Base-by-base conservation (phyloP, 2,797 vertebrate genomes). In the Urophycis tenuis region DNA sequence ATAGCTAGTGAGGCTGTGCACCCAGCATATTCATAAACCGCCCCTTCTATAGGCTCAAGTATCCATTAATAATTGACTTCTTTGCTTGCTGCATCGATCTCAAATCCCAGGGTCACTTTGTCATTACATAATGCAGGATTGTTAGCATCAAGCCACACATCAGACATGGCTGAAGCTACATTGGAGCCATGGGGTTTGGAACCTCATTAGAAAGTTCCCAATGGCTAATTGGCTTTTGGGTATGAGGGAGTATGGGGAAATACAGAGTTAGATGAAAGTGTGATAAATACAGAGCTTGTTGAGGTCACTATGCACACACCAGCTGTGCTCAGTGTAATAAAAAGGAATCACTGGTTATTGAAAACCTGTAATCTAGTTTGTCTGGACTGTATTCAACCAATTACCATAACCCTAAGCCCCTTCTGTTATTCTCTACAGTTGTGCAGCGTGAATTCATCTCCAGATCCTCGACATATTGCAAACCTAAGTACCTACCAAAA, bases 1-100 rank as follows among this genome's bases (percentile, higher is more conserved):
- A 86, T 83, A 86, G 81, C 72, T 87, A 85, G 89, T 86, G 88
- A 91, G 84, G 74, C 35, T 39, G 72, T 79, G 64, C 72, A 83
- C 80, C 83, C 75, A 49, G 81, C 80, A 81, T 78, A 72, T 69
- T 80, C 80, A 83, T 84, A 85, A 86, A 88, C 81, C 81, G 39
- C 74, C 82, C 81, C 81, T 88, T 86, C 80, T n/a, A 71, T 29
- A 25, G 12, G 25, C 10, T 29, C n/a, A 79, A 77, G 80, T 36
- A 75, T 77, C 87, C 80, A 91, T 90, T 85, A 93, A 92, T 92
- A 89, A 93, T 93, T 91, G 85, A 85, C 81, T 80, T 53, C 1
- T 78, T 75, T 76, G 82, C 77, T 82, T 76, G 82, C 77, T 81
- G 39, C 82, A 92, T 91, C 85, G 88, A 92, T 86, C 79, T 41